Evolutionary conservation across 2,113 vertebrate species (phyloP).

Genomic region (Ctenomys sociabilis): DNA sequence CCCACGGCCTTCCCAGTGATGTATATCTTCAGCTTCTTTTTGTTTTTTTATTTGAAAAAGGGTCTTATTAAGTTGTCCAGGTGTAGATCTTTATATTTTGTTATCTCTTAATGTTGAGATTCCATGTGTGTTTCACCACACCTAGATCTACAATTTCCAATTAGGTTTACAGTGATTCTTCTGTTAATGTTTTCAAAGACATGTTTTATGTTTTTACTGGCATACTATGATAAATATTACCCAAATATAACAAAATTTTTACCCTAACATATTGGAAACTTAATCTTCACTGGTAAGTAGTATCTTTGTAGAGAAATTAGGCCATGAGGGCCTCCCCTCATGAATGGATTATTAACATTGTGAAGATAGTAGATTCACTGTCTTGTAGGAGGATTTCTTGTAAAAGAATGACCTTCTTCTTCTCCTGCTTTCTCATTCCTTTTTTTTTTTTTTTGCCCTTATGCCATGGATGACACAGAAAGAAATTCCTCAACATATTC

Average conservation of each 20-base stretch:
- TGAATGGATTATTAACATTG: neutral
- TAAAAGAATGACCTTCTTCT: neutral
- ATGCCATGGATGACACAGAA: neutral
- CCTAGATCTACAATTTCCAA: neutral
- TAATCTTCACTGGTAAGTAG: neutral
- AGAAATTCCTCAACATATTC: neutral
- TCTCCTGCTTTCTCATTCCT: no score
- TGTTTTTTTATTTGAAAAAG: neutral
- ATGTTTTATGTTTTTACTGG: conserved; percentile 27
- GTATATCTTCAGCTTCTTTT: neutral
- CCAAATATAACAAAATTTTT: conserved; percentile 3
- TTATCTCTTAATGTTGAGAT: neutral
- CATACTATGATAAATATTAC: neutral
- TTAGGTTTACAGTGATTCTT: neutral
- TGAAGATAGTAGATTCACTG: neutral
- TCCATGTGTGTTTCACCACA: neutral
- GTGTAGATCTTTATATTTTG: no score
- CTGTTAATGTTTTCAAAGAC: neutral
- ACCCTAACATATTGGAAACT: neutral
- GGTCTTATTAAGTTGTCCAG: neutral
- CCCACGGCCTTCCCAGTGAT: neutral
- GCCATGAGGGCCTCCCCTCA: no score
- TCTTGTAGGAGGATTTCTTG: neutral
- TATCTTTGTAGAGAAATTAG: neutral
- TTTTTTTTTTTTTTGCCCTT: neutral